A percentile compares a stretch with the other conserved stretches of the same genome.
phyloP scores from a whole-genome alignment of 2,113 vertebrate genomes.

The Nothobranchius kuhntae region DNA sequence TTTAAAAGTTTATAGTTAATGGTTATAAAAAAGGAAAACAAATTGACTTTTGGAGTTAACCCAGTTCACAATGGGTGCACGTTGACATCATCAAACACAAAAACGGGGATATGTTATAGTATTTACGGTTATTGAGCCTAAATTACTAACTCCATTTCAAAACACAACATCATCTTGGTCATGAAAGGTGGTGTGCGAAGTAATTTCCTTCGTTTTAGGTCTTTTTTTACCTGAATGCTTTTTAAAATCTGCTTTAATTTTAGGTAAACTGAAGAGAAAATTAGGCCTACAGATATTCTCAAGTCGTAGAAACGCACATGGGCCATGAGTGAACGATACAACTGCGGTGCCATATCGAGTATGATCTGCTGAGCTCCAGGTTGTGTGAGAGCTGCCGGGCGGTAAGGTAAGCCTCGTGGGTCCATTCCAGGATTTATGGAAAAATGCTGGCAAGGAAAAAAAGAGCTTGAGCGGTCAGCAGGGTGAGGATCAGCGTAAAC shows the following conservation, averaged over 20 bases:
- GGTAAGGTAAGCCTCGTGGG: constrained; percentile 51
- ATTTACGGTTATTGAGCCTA: constrained; percentile 18
- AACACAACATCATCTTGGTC: too few relatives aligned
- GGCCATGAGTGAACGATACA: constrained; percentile 31
- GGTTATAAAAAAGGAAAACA: too few relatives aligned
- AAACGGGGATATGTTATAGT: neutral
- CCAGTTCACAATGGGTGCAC: too few relatives aligned
- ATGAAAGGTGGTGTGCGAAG: too few relatives aligned
- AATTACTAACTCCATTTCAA: too few relatives aligned
- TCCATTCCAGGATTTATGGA: constrained; percentile 52
- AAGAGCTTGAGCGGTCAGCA: constrained; percentile 65
- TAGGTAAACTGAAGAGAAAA: too few relatives aligned
- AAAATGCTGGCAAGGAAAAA: constrained; percentile 42
- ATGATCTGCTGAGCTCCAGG: constrained; percentile 28
- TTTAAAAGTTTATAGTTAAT: too few relatives aligned
- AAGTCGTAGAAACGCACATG: neutral
- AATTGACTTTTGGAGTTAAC: too few relatives aligned
- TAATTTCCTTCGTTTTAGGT: too few relatives aligned
- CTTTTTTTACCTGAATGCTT: too few relatives aligned
- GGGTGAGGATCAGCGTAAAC: constrained; percentile 58
- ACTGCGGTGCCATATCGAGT: constrained; percentile 6
- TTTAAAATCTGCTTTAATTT: too few relatives aligned
- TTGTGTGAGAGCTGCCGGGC: constrained; percentile 6
- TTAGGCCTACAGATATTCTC: too few relatives aligned
- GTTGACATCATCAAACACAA: neutral